Evolutionary conservation across 2,888 invertebrate genomes (phyloP).

Genomic region (Zele albiditarsus): DNA sequence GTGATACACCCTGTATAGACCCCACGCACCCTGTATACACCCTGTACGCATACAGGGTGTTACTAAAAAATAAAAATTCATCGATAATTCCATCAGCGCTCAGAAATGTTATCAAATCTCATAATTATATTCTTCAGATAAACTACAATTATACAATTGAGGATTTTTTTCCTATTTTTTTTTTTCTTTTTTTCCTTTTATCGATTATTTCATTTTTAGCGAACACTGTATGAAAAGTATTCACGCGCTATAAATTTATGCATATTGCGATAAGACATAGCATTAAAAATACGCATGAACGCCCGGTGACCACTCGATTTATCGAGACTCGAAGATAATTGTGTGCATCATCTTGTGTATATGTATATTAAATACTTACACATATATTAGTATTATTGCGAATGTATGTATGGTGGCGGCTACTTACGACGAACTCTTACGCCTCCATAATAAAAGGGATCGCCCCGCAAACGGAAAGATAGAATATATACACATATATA

Average conservation of each 20-base stretch:
- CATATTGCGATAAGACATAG: not conserved
- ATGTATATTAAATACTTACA: not conserved
- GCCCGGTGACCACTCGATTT: not conserved
- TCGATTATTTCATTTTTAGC: not conserved
- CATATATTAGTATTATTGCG: not conserved
- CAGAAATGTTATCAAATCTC: not conserved
- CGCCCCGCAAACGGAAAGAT: constrained; percentile 46
- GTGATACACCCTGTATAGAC: too few relatives aligned
- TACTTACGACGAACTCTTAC: constrained; percentile 32
- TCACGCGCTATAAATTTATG: not conserved
- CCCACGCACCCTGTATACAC: too few relatives aligned
- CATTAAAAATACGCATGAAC: constrained; percentile 4
- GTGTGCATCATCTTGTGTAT: not conserved
- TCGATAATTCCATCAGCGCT: not conserved
- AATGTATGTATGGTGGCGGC: not conserved
- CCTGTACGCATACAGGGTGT: not conserved
- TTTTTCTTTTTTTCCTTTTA: not conserved
- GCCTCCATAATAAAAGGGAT: constrained; percentile 54
- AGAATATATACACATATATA: constrained; percentile 48
- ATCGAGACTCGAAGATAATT: not conserved
- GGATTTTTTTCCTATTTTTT: not conserved
- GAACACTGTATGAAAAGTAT: not conserved
- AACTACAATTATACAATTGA: too few relatives aligned
- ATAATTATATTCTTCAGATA: constrained; percentile 3
- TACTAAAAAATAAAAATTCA: not conserved